phyloP scores from a whole-genome alignment of 2,113 vertebrate genomes.

The Microcebus jonahi region DNA sequence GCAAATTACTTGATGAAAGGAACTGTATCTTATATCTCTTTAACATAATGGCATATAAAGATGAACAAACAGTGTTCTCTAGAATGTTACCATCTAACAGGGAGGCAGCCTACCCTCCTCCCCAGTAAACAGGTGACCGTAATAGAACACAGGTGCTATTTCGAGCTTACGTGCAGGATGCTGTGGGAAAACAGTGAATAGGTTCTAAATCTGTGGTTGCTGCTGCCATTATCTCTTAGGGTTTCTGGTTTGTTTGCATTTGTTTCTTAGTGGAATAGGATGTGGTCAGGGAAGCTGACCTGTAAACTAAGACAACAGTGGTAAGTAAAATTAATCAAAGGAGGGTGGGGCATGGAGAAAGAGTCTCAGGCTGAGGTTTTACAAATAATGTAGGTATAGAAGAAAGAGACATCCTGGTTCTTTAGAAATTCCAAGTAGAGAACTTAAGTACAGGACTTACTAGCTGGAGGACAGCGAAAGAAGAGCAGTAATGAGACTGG shows the following conservation, averaged over 20 bases:
- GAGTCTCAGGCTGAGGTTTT: neutral
- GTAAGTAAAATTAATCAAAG: neutral
- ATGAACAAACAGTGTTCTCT: neutral
- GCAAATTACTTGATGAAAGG: neutral
- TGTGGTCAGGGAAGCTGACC: neutral
- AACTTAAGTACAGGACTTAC: neutral
- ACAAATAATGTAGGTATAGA: neutral
- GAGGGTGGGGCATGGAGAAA: neutral
- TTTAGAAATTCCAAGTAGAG: neutral
- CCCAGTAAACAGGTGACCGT: neutral
- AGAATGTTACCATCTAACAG: neutral
- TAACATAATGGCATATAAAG: neutral
- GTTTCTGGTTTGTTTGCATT: neutral
- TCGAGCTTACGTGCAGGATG: neutral
- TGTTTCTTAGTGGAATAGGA: neutral
- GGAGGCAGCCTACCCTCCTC: too few species aligned
- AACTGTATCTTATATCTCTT: neutral
- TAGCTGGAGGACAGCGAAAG: neutral
- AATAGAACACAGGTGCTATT: neutral
- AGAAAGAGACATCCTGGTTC: neutral
- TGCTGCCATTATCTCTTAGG: neutral
- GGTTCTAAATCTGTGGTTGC: neutral
- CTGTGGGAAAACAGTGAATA: neutral
- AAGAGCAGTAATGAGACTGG: neutral
- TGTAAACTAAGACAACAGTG: neutral